phyloP scores from a whole-genome alignment of 2,113 vertebrate genomes.

The Acanthisitta chloris region DNA sequence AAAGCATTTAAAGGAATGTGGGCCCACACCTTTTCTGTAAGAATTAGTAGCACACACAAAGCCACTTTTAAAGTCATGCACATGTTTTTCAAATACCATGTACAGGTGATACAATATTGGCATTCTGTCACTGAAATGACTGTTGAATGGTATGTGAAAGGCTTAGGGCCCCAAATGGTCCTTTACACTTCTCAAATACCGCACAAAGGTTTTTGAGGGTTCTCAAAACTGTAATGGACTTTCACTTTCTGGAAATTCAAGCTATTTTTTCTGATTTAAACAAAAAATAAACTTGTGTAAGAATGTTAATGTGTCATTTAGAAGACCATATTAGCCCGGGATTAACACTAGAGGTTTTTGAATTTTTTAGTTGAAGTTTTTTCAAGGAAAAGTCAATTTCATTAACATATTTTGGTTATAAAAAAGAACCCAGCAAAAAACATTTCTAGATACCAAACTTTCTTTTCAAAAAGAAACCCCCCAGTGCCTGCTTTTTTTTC shows the following conservation, averaged over 20 bases:
- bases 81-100: background rate
- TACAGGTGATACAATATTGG: background rate
- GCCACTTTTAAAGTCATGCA: background rate
- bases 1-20: background rate
- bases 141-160: background rate
- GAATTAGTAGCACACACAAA: background rate
- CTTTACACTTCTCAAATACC: background rate
- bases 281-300: background rate
- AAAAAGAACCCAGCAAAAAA: background rate
- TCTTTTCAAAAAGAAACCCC: background rate
- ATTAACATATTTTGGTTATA: background rate
- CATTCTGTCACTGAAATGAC: background rate
- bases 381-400: background rate
- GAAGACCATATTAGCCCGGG: background rate
- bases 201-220: background rate
- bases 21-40: background rate
- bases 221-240: background rate
- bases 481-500: background rate
- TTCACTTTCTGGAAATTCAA: background rate
- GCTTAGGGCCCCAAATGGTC: background rate
- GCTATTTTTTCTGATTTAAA: background rate
- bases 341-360: background rate
- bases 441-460: background rate
- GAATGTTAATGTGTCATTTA: background rate
- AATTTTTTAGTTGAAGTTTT: background rate